Base-by-base conservation (phyloP, 2,113 vertebrate genomes). In the Corvus hawaiiensis region DNA sequence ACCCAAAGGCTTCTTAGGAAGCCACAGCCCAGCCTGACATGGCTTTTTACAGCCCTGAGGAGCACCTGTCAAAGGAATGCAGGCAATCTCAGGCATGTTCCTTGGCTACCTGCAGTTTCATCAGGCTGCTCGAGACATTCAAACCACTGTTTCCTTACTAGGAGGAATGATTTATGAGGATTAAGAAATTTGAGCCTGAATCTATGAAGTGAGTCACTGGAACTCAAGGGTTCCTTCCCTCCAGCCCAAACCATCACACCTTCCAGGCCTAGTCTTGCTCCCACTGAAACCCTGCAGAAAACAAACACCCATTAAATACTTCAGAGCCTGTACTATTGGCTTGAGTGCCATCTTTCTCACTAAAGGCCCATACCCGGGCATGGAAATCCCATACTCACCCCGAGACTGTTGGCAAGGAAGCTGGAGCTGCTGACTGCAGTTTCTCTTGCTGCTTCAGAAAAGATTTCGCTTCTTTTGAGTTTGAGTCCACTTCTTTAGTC, bases 401-500 rank as follows among this genome's bases (percentile, higher is more conserved):
- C 3, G 98, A 98, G 27, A 97, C 96, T 5, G 97, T 97, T 0
- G 98, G 96, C 35, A 94, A 69, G 5, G 94, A 78, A 2, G 83
- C 20, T 16, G 94, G 89, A 58, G 94, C 44, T 13, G 94, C 59
- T 10, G 90, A 19, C 54, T 96, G 96, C 30, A 84, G 26, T 28
- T 97, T 98, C 82, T 98, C 98, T 22, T 98, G 98, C 71, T 98
- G 98, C 93, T 98, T 99, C 75, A 99, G 96, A 68, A 98, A 99
- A 73, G 80, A 98, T 94, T 98, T 98, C 12, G 98, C 99, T 97
- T 99, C 99, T 94, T 96, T 99, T 46, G 99, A 99, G 78, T 98
- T 94, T 22, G 98, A 98, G 23, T 98, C 98, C 15, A 99, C 99
- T 95, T 99, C 99, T 97, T 99, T 99, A 74, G 98, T 98, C 66